These are phyloP conservation scores for Eudyptes chrysolophus DNA, from an alignment of 2,113 vertebrate species.

Conservation along the genomic window DNA sequence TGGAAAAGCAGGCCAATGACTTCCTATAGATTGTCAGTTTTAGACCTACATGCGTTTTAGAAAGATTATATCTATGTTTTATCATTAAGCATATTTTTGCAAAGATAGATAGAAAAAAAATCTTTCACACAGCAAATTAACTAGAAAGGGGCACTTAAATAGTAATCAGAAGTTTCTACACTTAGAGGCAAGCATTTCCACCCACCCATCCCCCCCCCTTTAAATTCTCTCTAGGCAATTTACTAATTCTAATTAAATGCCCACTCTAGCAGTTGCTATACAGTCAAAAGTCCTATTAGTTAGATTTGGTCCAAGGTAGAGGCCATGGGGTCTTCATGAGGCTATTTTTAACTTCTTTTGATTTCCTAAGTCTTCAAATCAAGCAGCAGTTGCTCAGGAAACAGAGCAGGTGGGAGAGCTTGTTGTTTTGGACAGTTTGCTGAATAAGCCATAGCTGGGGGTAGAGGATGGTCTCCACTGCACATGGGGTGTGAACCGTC, in stretches of 20 bases:
- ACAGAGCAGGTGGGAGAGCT: not conserved
- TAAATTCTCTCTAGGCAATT: not conserved
- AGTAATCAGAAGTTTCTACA: not conserved
- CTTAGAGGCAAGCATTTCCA: not conserved
- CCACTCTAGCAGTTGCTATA: not conserved
- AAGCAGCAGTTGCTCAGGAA: not conserved
- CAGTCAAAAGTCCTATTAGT: not conserved
- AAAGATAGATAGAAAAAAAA: not conserved
- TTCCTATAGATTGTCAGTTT: not conserved
- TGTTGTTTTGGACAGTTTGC: not conserved
- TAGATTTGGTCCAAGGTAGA: not conserved
- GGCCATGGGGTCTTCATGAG: not conserved
- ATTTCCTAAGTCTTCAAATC: not conserved
- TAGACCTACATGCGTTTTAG: not conserved
- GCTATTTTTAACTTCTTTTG: not conserved
- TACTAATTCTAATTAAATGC: not conserved
- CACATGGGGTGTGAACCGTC: not conserved
- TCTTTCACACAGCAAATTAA: not conserved
- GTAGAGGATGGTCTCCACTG: not conserved
- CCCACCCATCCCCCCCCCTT: not conserved
- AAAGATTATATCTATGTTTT: not conserved
- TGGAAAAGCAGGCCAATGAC: not conserved
- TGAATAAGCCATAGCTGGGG: not conserved
- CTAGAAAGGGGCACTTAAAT: not conserved
- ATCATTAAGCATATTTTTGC: not conserved